Evolutionary conservation across 2,888 invertebrate genomes (phyloP), one percentile per base, ranked within the genome.

Genomic region (Latrodectus hesperus): DNA sequence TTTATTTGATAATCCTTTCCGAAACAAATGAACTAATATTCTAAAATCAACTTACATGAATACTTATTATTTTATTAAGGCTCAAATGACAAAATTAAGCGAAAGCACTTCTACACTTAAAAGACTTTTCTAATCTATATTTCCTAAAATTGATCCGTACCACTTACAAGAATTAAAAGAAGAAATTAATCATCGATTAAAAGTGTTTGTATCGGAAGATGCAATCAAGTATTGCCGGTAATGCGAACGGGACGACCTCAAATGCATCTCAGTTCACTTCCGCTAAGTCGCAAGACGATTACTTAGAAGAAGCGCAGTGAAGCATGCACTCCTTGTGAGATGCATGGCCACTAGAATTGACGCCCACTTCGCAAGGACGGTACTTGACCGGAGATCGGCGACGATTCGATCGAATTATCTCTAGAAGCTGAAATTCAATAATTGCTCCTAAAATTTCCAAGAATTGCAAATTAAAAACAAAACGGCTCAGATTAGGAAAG

Each of bases 171-270:
- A 65, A 65, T 26, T 16, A 53, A 68, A 26, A 72, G 26, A 49
- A 26, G 55, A 16, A 14, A 17, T 64, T 64, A 60, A 9, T 38
- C 17, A 22, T 9, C 51, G 64, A 60, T 72, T 26, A 67, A 73
- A 67, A 73, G 65, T 9, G 12, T 38, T 17, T 14, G 49, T 80
- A 86, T 86, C 86, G 10, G 16, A 16, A 38, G 26, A 14, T 52
- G 52, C 71, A 26, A 86, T 80, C 75, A 17, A 22, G 70, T 70
- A 52, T 38, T 72, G 51, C 12, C 17, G 16, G 55, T 52, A 86
- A 71, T 86, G 86, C 86, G 86, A 86, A 86, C 68, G 86, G 70
- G 26, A 26, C 80, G 86, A 86, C 86, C 86, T 86, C 75, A 68
- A 51, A 26, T 38, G n/a, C 72, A 53, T 73, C 55, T 26, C 76